Evolutionary conservation across 2,888 invertebrate species (phyloP).

Genomic region (Barypeithes pellucidus): DNA sequence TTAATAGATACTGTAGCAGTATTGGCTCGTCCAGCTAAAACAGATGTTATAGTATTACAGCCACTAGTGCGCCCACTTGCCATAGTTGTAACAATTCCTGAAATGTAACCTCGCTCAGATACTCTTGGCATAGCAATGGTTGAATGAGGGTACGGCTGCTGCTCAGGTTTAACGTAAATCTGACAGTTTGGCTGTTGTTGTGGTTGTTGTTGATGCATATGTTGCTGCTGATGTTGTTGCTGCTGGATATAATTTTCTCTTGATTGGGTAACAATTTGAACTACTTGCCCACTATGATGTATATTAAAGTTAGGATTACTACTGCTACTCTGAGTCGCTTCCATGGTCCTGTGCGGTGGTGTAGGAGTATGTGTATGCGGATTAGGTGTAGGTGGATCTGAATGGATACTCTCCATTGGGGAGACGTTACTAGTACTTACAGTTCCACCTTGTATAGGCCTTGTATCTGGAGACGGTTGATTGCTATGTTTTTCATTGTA

Average conservation of each 20-base stretch:
- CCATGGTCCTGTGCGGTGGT: slow-evolving; percentile 44
- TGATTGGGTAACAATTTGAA: slow-evolving; percentile 50
- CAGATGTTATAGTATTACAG: slow-evolving; percentile 87
- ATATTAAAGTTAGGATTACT: slow-evolving; percentile 41
- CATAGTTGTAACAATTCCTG: slow-evolving; percentile 75
- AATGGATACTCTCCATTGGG: slow-evolving; percentile 77
- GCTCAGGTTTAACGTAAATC: slow-evolving; percentile 54
- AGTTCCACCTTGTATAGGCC: slow-evolving; percentile 88
- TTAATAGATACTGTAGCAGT: slow-evolving; percentile 85
- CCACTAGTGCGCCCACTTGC: slow-evolving; percentile 85
- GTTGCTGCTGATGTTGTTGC: slow-evolving; percentile 43
- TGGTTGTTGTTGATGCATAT: slow-evolving; percentile 48
- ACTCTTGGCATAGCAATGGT: slow-evolving; percentile 47
- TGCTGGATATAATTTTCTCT: slow-evolving; percentile 51
- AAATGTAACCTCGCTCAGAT: slow-evolving; percentile 36
- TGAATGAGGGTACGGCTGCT: slow-evolving; percentile 52
- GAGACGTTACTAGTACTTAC: slow-evolving; percentile 89
- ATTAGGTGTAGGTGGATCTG: slow-evolving; percentile 72
- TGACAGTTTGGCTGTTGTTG: slow-evolving; percentile 41
- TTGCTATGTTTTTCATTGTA: slow-evolving; percentile 74
- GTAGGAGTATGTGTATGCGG: slow-evolving; percentile 65
- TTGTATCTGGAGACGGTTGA: slow-evolving; percentile 75
- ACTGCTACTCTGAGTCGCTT: slow-evolving; percentile 55
- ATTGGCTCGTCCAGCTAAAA: slow-evolving; percentile 83
- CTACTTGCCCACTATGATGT: slow-evolving; percentile 49